A percentile compares a stretch with the other conserved stretches of the same genome.
Conservation (phyloP, 1,140 invertebrate species). For the Atta cephalotes region DNA sequence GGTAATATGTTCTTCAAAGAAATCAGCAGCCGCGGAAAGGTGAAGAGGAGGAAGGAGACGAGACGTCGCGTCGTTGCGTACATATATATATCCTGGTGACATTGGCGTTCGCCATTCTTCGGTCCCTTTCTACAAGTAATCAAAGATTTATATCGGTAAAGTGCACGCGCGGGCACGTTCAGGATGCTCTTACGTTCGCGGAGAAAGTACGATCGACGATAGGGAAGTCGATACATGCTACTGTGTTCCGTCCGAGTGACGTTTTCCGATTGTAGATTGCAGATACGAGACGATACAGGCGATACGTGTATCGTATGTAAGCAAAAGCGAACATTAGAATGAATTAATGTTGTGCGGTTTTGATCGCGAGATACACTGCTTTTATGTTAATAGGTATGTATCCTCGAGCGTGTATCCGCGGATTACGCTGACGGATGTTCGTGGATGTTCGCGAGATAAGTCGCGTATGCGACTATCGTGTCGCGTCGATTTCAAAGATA, state of each 20-base stretch:
- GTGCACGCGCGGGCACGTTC: conserved; percentile 19
- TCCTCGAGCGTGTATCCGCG: conserved; percentile 39
- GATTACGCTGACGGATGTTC: conserved; percentile 66
- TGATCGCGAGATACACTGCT: conserved; percentile 55
- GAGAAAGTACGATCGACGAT: conserved; percentile 66
- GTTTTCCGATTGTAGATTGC: conserved; percentile 65
- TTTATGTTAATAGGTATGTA: conserved; percentile 70
- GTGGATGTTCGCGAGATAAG: conserved; percentile 66
- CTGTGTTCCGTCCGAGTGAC: conserved; percentile 69
- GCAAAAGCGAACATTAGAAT: conserved; percentile 64
- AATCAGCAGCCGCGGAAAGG: conserved; percentile 5
- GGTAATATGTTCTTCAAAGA: conserved; percentile 59
- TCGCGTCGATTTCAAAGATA: conserved; percentile 61
- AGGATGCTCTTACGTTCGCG: conserved; percentile 30
- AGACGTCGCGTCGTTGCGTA: neutral
- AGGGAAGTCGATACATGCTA: conserved; percentile 60
- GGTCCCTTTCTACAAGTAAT: conserved; percentile 66
- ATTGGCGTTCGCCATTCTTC: conserved; percentile 47
- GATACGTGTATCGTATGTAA: conserved; percentile 16
- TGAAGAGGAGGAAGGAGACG: neutral
- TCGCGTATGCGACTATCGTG: conserved; percentile 24
- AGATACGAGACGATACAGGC: conserved; percentile 62
- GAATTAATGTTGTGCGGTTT: conserved; percentile 67
- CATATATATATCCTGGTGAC: conserved; percentile 12
- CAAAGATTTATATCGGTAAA: conserved; percentile 75